Percentiles rank a stretch among this genome's conserved stretches.
Conservation (phyloP, 2,888 invertebrate species). For the Brachyptera putata region DNA sequence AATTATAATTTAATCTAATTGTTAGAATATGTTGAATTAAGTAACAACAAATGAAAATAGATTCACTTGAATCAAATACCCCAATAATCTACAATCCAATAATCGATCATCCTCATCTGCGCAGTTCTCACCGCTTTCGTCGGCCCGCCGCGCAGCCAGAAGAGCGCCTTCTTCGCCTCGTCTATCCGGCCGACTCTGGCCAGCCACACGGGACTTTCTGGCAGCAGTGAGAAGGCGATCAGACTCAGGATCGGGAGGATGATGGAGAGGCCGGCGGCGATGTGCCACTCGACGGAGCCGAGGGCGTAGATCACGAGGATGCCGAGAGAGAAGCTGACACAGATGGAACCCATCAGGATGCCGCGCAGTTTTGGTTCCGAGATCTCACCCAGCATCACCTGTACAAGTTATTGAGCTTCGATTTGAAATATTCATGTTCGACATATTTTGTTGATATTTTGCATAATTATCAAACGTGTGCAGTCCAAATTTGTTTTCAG, state of each 20-base stretch:
- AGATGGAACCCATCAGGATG: conserved; percentile 62
- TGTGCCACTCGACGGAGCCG: conserved; percentile 64
- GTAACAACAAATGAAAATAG: too few species aligned
- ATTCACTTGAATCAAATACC: too few species aligned
- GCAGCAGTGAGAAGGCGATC: conserved; percentile 59
- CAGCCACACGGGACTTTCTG: conserved; percentile 74
- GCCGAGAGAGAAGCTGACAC: conserved; percentile 69
- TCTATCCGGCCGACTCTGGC: conserved; percentile 55
- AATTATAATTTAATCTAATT: too few species aligned
- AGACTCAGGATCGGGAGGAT: conserved; percentile 58
- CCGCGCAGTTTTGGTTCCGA: conserved; percentile 68
- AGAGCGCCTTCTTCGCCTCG: conserved; percentile 53
- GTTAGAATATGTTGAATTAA: too few species aligned
- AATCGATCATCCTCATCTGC: too few species aligned
- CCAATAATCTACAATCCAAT: too few species aligned
- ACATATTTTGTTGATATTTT: too few species aligned
- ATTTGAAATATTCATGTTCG: too few species aligned
- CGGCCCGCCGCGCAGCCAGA: conserved; percentile 43
- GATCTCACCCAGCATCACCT: conserved; percentile 74
- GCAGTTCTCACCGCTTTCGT: neutral
- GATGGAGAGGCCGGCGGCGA: conserved; percentile 60
- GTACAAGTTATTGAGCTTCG: too few species aligned
- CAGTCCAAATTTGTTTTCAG: too few species aligned
- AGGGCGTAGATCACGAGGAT: conserved; percentile 68
- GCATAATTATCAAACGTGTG: too few species aligned